Percentiles rank a stretch among this genome's conserved stretches.
These are phyloP conservation scores for Buathra laborator DNA, from an alignment of 2,888 invertebrate genomes.

Conservation along the genomic window DNA sequence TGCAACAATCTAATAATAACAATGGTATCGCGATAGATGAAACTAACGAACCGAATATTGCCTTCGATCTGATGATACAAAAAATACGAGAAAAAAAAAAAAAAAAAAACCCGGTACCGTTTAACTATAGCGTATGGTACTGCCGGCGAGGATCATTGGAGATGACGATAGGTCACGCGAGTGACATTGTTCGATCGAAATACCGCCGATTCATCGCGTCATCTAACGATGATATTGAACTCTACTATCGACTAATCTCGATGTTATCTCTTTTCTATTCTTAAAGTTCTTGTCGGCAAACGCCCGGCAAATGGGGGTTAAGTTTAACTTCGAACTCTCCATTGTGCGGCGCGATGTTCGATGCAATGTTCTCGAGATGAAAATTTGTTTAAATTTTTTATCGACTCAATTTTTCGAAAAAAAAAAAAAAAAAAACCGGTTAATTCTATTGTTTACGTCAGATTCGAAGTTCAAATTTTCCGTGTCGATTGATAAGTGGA, in stretches of 20 bases:
- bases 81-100: neutral
- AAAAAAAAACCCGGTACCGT: neutral
- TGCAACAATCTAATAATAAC: neutral
- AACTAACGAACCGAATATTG: neutral
- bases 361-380: neutral
- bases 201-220: neutral
- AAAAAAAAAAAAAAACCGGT: neutral
- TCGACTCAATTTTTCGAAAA: neutral
- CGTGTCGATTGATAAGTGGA: neutral
- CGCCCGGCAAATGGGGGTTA: neutral
- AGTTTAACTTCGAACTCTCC: neutral
- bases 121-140: neutral
- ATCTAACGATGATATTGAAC: neutral
- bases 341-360: neutral
- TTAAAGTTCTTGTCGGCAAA: slow-evolving; percentile 1
- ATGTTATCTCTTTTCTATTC: neutral
- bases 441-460: neutral
- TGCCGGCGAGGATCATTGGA: neutral
- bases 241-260: slow-evolving; percentile 17
- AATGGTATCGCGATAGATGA: neutral
- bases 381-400: neutral
- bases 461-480: neutral
- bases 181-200: slow-evolving; percentile 14
- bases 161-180: neutral
- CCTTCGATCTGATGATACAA: neutral